Percentiles rank a stretch among this genome's conserved stretches.
These are phyloP conservation scores for Darevskia nairensis DNA, from an alignment of 2,797 vertebrate genomes.

Conservation along the genomic window DNA sequence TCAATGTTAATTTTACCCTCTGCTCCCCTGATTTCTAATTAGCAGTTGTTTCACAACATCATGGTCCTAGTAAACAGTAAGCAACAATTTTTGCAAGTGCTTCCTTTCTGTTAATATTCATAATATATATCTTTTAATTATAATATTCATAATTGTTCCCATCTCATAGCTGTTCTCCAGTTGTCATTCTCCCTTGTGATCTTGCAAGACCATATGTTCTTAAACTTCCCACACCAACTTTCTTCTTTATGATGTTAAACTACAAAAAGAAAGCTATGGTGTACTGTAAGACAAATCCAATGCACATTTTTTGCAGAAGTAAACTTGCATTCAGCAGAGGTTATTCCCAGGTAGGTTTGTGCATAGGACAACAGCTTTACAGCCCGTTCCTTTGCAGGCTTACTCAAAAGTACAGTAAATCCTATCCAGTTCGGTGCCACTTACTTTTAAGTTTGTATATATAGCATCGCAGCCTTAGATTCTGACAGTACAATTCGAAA, in stretches of 20 bases:
- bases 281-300: background rate
- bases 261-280: slow-evolving; percentile 35
- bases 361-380: slow-evolving; percentile 13
- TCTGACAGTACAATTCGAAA: background rate
- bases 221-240: background rate
- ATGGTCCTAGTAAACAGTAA: slow-evolving; percentile 9
- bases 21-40: slow-evolving; percentile 48
- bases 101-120: slow-evolving; percentile 33
- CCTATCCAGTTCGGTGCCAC: background rate
- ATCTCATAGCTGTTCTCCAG: slow-evolving; percentile 4
- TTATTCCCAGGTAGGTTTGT: background rate
- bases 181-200: background rate
- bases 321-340: background rate
- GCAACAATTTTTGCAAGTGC: background rate
- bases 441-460: background rate
- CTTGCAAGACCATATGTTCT: slow-evolving; percentile 2
- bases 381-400: background rate
- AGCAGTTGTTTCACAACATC: slow-evolving; percentile 31
- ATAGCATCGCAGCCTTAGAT: background rate
- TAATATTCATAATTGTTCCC: slow-evolving; percentile 32
- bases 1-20: slow-evolving; percentile 39
- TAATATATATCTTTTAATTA: background rate
- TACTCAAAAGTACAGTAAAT: background rate
- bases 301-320: background rate
- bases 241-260: background rate